A percentile compares a stretch with the other conserved stretches of the same genome.
Conservation (phyloP, 2,797 vertebrate genomes). For the Enteromius mattozi region DNA sequence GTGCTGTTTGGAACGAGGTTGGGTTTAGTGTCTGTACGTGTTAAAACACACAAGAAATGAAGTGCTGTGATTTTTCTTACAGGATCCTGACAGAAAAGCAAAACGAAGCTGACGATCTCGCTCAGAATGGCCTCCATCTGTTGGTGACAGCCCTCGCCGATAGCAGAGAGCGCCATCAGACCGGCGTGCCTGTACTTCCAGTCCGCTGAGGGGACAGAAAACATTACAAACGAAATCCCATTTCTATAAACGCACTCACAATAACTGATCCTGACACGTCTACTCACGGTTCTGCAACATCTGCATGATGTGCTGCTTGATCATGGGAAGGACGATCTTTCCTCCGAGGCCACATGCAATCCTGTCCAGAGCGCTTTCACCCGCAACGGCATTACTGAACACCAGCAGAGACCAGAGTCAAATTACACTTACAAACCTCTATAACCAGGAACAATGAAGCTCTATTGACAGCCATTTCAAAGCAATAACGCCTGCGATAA, state of each 20-base stretch:
- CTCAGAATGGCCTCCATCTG: conserved; percentile 98
- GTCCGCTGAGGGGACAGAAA: conserved; percentile 79
- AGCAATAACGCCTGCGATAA: neutral
- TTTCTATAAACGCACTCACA: neutral
- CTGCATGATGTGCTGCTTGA: conserved; percentile 98
- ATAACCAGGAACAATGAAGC: too few species aligned
- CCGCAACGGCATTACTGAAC: conserved; percentile 92
- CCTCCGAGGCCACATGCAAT: conserved; percentile 97
- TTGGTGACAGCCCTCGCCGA: conserved; percentile 98
- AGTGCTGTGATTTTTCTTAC: conserved; percentile 78
- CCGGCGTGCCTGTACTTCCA: conserved; percentile 98
- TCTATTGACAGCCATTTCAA: neutral
- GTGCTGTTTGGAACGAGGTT: conserved; percentile 80
- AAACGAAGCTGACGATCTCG: conserved; percentile 95
- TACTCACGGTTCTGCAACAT: conserved; percentile 98
- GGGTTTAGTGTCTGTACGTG: neutral
- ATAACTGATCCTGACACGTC: neutral
- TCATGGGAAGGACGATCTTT: conserved; percentile 96
- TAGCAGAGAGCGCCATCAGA: conserved; percentile 96
- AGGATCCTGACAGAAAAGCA: conserved; percentile 94
- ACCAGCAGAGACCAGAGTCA: neutral
- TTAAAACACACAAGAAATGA: neutral
- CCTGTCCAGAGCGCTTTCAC: conserved; percentile 95
- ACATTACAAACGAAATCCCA: neutral
- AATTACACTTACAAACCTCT: neutral